Conservation (phyloP, 2,113 vertebrate species). For the Numenius arquata region DNA sequence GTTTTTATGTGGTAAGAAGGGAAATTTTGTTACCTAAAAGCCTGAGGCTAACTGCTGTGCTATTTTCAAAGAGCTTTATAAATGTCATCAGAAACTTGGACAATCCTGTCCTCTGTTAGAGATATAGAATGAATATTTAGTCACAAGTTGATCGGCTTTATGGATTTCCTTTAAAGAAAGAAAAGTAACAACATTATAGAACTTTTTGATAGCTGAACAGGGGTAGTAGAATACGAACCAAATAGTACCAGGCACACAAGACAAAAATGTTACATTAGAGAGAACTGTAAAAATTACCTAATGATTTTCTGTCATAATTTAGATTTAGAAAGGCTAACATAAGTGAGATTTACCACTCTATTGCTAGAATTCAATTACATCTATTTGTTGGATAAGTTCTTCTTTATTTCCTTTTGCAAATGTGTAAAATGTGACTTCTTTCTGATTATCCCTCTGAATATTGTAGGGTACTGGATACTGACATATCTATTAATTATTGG, state of each 20-base stretch:
- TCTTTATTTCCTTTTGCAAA: background rate
- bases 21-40: background rate
- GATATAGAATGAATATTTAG: background rate
- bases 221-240: background rate
- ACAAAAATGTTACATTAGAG: background rate
- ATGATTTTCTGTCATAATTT: background rate
- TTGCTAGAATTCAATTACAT: background rate
- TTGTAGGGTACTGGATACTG: background rate
- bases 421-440: background rate
- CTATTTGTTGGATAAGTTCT: background rate
- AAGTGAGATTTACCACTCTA: background rate
- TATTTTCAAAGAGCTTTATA: background rate
- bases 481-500: background rate
- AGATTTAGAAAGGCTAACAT: background rate
- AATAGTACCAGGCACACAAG: background rate
- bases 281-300: background rate
- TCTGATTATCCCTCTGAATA: background rate
- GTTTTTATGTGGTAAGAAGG: background rate
- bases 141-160: background rate
- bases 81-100: background rate
- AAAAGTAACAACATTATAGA: background rate
- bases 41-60: background rate
- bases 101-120: background rate
- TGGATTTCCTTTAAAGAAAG: background rate
- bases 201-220: background rate